Base-by-base conservation (phyloP, 1,140 invertebrate species). In the Dolichoris vasculosae region DNA sequence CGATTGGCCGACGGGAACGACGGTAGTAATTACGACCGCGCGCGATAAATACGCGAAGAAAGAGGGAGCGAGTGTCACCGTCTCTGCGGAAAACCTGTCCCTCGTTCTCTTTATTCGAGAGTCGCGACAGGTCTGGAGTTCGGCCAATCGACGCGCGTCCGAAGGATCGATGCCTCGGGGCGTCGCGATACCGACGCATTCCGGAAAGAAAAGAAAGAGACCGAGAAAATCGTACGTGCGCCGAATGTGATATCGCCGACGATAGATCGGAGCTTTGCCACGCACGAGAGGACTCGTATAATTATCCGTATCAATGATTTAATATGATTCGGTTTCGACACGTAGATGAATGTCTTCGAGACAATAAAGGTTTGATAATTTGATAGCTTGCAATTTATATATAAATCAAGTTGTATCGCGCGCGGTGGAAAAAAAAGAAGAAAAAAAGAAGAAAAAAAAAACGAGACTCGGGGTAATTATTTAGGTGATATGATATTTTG, bases 1-100 rank as follows among this genome's bases (percentile, higher is more conserved):
- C 77, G 89, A 91, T 91, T 91, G 89, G 91, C 83, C 80, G 88
- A 84, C 30, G 43, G 91, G 89, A 90, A 80, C 77, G 48, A 80
- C 86, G 82, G 38, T 69, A 71, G 86, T 87, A 85, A 85, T 85
- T 85, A 85, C 71, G 20, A 9, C 40, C 51, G 7, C 79, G 32
- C 67, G 46, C 79, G 89, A 91, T 91, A 91, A 89, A 90, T 86
- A 81, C 87, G 84, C 32, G 76, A 71, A 38, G 51, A 6, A 17
- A 32, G 40, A 75, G 79, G 55, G 79, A 85, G 82, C 82, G 86
- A 89, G 89, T 92, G 91, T 91, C 91, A 91, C 89, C 88, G 87
- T 83, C 87, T 86, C 82, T 73, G 88, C 88, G 88, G 88, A 88
- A 91, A 91, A 92, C 90, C 89, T 91, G 91, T 91, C 91, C 87